Evolutionary conservation across 2,888 invertebrate species (phyloP).

Genomic region (Ceraclea dissimilis): DNA sequence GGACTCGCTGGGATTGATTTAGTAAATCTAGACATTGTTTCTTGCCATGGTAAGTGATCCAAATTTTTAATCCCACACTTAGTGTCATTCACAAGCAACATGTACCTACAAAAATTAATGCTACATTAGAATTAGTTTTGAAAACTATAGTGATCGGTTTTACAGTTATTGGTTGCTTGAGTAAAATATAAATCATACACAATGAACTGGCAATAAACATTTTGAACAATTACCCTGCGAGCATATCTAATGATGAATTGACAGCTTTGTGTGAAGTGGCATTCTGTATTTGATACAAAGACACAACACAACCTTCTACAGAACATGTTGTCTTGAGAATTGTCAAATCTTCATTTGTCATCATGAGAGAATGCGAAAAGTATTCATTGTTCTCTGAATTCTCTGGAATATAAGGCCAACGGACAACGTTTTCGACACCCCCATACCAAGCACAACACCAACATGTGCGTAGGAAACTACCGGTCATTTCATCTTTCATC

Average conservation of each 20-base stretch:
- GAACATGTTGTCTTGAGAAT: slow-evolving; percentile 47
- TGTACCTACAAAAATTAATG: slow-evolving; percentile 35
- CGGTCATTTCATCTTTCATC: slow-evolving; percentile 32
- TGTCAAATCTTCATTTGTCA: slow-evolving; percentile 40
- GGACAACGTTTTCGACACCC: slow-evolving; percentile 33
- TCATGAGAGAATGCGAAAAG: slow-evolving; percentile 31
- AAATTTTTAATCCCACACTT: slow-evolving; percentile 33
- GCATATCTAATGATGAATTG: slow-evolving; percentile 44
- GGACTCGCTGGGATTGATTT: slow-evolving; percentile 56
- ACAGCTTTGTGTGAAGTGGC: slow-evolving; percentile 55
- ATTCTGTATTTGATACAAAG: slow-evolving; percentile 53
- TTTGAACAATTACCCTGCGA: slow-evolving; percentile 54
- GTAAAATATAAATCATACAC: too few relatives aligned
- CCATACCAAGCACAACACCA: slow-evolving; percentile 39
- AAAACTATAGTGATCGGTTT: not conserved
- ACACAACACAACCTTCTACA: slow-evolving; percentile 43
- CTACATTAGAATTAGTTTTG: too few relatives aligned
- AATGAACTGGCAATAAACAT: too few relatives aligned
- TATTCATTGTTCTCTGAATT: slow-evolving; percentile 22
- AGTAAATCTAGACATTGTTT: slow-evolving; percentile 53
- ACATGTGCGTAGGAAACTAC: slow-evolving; percentile 36
- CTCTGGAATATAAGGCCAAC: slow-evolving; percentile 29
- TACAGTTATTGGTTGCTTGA: not conserved
- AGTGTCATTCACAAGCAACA: slow-evolving; percentile 36
- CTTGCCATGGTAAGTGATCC: slow-evolving; percentile 52